Percentiles rank a stretch among this genome's conserved stretches.
Conservation (phyloP, 2,888 invertebrate species). For the Protodeltote pygarga region DNA sequence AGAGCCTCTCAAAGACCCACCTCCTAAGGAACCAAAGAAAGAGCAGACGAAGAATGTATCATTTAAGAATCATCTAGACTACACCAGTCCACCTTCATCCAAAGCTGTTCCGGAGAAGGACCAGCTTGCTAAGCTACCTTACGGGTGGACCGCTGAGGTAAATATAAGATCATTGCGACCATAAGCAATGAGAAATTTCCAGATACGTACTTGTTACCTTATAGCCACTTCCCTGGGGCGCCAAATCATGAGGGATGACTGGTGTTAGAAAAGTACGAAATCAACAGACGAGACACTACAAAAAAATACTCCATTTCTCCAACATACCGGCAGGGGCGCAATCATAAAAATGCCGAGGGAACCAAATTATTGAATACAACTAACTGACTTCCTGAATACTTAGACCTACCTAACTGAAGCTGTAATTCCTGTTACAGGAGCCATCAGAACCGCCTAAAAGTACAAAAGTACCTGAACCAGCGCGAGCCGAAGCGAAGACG, state of each 20-base stretch:
- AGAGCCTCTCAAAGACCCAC: slow-evolving; percentile 72
- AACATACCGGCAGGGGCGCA: no score
- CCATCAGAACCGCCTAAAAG: slow-evolving; percentile 66
- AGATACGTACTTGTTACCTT: no score
- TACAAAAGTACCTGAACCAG: slow-evolving; percentile 64
- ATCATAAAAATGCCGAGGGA: no score
- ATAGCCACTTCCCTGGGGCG: no score
- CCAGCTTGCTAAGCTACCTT: slow-evolving; percentile 81
- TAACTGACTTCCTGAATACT: no score
- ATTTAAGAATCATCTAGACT: slow-evolving; percentile 83
- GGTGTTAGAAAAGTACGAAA: no score
- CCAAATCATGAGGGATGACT: no score
- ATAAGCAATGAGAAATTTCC: no score
- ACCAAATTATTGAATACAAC: no score
- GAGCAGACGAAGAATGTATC: slow-evolving; percentile 84
- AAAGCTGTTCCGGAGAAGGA: slow-evolving; percentile 83
- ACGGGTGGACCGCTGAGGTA: slow-evolving; percentile 80
- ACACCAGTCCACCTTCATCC: slow-evolving; percentile 77
- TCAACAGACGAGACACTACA: no score
- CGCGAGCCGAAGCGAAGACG: slow-evolving; percentile 74
- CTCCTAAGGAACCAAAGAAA: slow-evolving; percentile 74
- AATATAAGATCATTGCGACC: slow-evolving; percentile 39
- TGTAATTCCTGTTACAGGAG: slow-evolving; percentile 59
- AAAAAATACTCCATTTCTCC: no score
- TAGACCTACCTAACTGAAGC: no score